Evolutionary conservation across 1,140 invertebrate genomes (phyloP), one percentile per base, ranked within the genome.

Genomic region (Musca vetustissima): DNA sequence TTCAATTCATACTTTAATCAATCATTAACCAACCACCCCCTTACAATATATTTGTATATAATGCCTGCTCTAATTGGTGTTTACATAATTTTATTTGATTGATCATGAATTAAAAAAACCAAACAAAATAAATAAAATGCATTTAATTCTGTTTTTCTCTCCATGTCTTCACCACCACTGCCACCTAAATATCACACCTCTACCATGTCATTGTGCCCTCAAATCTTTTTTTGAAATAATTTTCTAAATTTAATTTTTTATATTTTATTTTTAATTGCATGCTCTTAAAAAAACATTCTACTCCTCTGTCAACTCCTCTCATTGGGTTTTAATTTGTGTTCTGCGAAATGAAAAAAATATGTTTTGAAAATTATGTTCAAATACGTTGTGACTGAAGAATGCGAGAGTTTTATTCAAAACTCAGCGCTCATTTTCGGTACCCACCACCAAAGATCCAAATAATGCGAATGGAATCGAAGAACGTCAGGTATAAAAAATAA

Each of bases 401-500:
- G 90, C 89, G 78, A 86, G 92, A 84, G 91, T 92, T 86, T 89
- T 92, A 84, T 93, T 95, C 85, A 94, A 93, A 87, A 94, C 93
- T 73, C 93, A 95, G 84, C 87, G 94, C 76, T 95, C 93, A 66
- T 94, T 93, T 83, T 95, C 93, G 72, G 92, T 96, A 83, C 94
- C 94, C 61, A 93, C 92, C n/a, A 86, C 89, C 22, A 91, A 91
- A 86, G 88, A 87, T 85, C 85, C 85, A 83, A 88, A 88, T 78
- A 81, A 83, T 83, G 72, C 85, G 75, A 77, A 77, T 78, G 66
- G 69, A 53, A 81, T 81, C 76, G 71, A 87, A 85, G 72, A 84
- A 85, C 83, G 85, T 85, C 83, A 83, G 80, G 76, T 79, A 80
- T 73, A 72, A 61, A 43, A 43, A 8, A n/a, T n/a, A 32, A 32